Evolutionary conservation across 2,888 invertebrate genomes (phyloP), one percentile per base, ranked within the genome.

Genomic region (Acleris laterana): DNA sequence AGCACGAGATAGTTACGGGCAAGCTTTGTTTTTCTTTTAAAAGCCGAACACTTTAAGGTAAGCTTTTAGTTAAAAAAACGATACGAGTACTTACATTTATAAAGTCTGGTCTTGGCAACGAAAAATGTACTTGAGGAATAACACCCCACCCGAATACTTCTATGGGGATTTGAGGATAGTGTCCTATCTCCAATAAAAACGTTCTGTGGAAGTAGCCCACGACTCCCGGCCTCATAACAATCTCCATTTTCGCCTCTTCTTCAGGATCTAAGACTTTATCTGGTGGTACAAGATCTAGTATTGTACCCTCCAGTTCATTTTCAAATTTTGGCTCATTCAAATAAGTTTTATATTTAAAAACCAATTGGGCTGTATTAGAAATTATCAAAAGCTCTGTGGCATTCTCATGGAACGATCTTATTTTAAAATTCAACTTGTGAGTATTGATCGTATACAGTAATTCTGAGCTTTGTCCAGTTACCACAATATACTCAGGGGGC

Each of bases 41-140:
- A 25, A 25, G 25, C 25, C 25, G 25, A 25, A 25, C 25, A 5
- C 2, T 25, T 5, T 25, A 28, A 28, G 28, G 1, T 28, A 28
- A 28, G 28, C 28, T 28, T 9, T 28, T 28, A 28, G 6, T 25
- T 25, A 3, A 22, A 25, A 25, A 25, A 20, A n/a, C n/a, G n/a
- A n/a, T n/a, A 49, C 9, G 13, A 61, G n/a, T 42, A 78, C 81
- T 79, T 74, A 89, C 85, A 9, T 83, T 69, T 28, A 74, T 72
- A 32, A 85, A 76, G 52, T 81, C 77, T 13, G 89, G 87, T 68
- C 94, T 89, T 11, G 89, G 90, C 22, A 94, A 75, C 51, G 84
- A 83, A 28, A 94, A 77, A 76, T 93, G 94, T 38, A 95, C 79
- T 87, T 95, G 95, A 3, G 95, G 94, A 67, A 94, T 89, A 3